phyloP scores from a whole-genome alignment of 2,888 invertebrate genomes.

The Selenia dentaria region DNA sequence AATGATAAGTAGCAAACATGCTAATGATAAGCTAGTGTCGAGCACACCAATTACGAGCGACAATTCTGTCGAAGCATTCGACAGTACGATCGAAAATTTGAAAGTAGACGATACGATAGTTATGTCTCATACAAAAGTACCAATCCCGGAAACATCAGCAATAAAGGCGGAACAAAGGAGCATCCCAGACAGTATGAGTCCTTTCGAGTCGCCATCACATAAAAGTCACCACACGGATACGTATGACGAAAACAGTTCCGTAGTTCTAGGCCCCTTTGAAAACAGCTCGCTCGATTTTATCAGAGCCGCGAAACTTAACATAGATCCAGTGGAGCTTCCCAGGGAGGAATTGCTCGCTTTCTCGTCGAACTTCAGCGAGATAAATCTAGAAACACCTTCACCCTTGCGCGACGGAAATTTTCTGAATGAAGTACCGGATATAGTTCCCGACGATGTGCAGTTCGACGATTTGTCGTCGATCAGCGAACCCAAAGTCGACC shows the following conservation, averaged over 20 bases:
- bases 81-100: slow-evolving; percentile 47
- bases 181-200: slow-evolving; percentile 63
- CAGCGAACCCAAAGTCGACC: slow-evolving; percentile 50
- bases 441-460: slow-evolving; percentile 59
- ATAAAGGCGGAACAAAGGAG: slow-evolving; percentile 62
- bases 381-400: slow-evolving; percentile 76
- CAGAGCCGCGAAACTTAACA: slow-evolving; percentile 72
- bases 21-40: slow-evolving; percentile 44
- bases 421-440: slow-evolving; percentile 76
- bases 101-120: slow-evolving; percentile 42
- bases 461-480: slow-evolving; percentile 60
- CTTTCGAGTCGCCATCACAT: slow-evolving; percentile 70
- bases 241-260: slow-evolving; percentile 79
- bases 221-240: slow-evolving; percentile 76
- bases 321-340: slow-evolving; percentile 65
- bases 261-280: slow-evolving; percentile 84
- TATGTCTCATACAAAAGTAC: slow-evolving; percentile 51
- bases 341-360: slow-evolving; percentile 80
- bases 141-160: slow-evolving; percentile 46
- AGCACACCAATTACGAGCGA: slow-evolving; percentile 72
- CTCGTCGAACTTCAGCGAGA: slow-evolving; percentile 82
- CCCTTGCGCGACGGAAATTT: slow-evolving; percentile 75
- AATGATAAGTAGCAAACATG: slow-evolving; percentile 42
- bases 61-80: slow-evolving; percentile 42
- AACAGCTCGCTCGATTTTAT: slow-evolving; percentile 80